Evolutionary conservation across 2,888 invertebrate genomes (phyloP).

Genomic region (Latrodectus elegans): DNA sequence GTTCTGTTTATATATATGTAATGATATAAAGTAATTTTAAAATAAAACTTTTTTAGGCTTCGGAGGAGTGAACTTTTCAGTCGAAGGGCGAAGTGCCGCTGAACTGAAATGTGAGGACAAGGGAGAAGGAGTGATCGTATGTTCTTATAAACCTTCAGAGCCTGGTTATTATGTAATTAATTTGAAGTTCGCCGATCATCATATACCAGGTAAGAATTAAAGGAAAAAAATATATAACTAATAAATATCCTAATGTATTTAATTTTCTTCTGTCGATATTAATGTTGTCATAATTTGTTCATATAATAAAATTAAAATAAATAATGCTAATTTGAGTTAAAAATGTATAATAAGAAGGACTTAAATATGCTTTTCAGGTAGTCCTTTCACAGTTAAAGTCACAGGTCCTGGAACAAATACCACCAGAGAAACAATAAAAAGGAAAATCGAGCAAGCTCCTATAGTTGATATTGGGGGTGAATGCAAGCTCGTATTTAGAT

Average conservation of each 20-base stretch:
- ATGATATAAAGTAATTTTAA: too few species aligned
- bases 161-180: constrained; percentile 98
- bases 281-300: background rate
- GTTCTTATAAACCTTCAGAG: constrained; percentile 97
- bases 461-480: constrained; percentile 96
- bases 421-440: constrained; percentile 94
- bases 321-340: background rate
- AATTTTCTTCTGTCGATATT: background rate
- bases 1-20: too few species aligned
- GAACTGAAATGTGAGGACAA: constrained; percentile 92
- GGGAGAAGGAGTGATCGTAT: constrained; percentile 93
- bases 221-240: background rate
- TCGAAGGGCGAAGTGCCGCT: constrained; percentile 98
- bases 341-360: background rate
- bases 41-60: constrained; percentile 79
- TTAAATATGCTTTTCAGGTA: constrained; percentile 73
- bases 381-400: constrained; percentile 84
- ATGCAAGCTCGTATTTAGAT: constrained; percentile 92
- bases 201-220: constrained; percentile 87
- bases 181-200: constrained; percentile 97
- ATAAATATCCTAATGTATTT: background rate
- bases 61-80: constrained; percentile 95
- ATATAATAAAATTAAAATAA: background rate
- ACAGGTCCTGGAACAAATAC: constrained; percentile 94
- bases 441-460: constrained; percentile 92